These are phyloP conservation scores for Trichonephila clavata DNA, from an alignment of 1,140 invertebrate genomes.

Conservation along the genomic window DNA sequence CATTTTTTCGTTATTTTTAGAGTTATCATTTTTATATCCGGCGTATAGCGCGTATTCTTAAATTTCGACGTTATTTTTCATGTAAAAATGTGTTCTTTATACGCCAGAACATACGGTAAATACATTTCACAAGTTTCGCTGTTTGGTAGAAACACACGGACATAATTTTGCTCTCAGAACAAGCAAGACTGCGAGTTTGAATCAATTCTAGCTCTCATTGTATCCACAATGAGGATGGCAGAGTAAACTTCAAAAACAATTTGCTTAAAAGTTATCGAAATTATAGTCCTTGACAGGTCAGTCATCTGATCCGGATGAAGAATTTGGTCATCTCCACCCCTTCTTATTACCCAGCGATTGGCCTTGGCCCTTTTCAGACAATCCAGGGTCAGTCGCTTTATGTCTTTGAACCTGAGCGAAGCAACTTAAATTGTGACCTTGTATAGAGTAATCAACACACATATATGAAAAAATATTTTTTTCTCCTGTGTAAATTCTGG, in stretches of 20 bases:
- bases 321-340: conserved; percentile 61
- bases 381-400: conserved; percentile 27
- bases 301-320: conserved; percentile 57
- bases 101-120: too few relatives aligned
- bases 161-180: too few relatives aligned
- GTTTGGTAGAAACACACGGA: too few relatives aligned
- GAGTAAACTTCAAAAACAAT: not conserved
- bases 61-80: too few relatives aligned
- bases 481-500: not conserved
- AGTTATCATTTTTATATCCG: too few relatives aligned
- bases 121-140: too few relatives aligned
- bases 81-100: too few relatives aligned
- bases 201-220: too few relatives aligned
- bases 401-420: conserved; percentile 53
- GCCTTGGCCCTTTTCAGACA: conserved; percentile 55
- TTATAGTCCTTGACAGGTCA: conserved; percentile 61
- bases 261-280: conserved; percentile 37
- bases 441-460: conserved; percentile 49
- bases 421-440: conserved; percentile 50
- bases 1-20: too few relatives aligned
- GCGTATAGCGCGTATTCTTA: too few relatives aligned
- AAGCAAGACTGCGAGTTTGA: too few relatives aligned
- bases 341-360: not conserved
- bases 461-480: conserved; percentile 34
- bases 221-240: not conserved